Evolutionary conservation across 2,888 invertebrate species (phyloP).

Genomic region (Drosophila pegasa): DNA sequence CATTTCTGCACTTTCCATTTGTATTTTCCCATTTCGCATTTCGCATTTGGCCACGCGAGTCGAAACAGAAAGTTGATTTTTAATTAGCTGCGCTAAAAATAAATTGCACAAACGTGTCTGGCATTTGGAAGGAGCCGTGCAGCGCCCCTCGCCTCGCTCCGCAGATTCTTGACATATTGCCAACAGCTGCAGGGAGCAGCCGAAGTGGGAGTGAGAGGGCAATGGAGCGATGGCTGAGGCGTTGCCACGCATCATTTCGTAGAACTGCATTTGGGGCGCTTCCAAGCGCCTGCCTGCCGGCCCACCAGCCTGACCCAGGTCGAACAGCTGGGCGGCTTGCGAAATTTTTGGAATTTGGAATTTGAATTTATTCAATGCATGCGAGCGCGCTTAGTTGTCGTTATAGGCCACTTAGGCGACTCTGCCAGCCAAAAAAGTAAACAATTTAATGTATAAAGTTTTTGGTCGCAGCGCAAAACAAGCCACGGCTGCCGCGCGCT

Average conservation of each 20-base stretch:
- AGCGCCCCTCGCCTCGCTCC: slow-evolving; percentile 41
- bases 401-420: slow-evolving; percentile 68
- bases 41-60: slow-evolving; percentile 36
- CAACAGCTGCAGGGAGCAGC: slow-evolving; percentile 67
- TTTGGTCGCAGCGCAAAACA: slow-evolving; percentile 53
- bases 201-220: slow-evolving; percentile 7
- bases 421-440: slow-evolving; percentile 59
- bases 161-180: slow-evolving; percentile 79
- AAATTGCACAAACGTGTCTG: slow-evolving; percentile 40
- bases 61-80: slow-evolving; percentile 56
- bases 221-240: slow-evolving; percentile 49
- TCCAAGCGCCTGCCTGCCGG: slow-evolving; percentile 12
- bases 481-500: slow-evolving; percentile 25
- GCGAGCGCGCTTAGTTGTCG: slow-evolving; percentile 43
- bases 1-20: slow-evolving; percentile 42
- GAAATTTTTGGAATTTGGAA: no score
- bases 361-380: slow-evolving; percentile 34
- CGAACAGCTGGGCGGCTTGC: slow-evolving; percentile 51
- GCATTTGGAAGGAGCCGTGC: slow-evolving; percentile 40
- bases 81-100: slow-evolving; percentile 73
- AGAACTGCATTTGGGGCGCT: slow-evolving; percentile 64
- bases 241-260: slow-evolving; percentile 61
- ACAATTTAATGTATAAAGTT: slow-evolving; percentile 76
- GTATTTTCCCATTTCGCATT: slow-evolving; percentile 16
- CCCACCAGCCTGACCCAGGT: slow-evolving; percentile 1